Conservation (phyloP, 2,888 invertebrate species). For the Charanyca ferruginea region DNA sequence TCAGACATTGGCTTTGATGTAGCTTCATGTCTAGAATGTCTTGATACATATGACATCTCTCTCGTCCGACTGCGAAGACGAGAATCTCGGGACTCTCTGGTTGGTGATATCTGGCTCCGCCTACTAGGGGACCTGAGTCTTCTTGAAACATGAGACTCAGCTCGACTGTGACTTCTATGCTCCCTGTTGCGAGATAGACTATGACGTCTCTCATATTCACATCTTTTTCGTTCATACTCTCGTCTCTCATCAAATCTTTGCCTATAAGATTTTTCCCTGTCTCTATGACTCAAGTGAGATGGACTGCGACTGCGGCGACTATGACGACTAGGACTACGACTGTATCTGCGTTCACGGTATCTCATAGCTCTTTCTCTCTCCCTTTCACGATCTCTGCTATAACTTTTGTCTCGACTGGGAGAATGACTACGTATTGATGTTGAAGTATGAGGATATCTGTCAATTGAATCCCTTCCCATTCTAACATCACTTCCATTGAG, state of each 20-base stretch:
- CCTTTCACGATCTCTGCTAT: constrained; percentile 59
- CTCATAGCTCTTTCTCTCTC: constrained; percentile 60
- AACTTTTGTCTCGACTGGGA: constrained; percentile 62
- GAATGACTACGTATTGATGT: constrained; percentile 66
- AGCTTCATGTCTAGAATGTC: constrained; percentile 64
- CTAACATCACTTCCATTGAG: constrained; percentile 23
- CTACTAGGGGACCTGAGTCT: constrained; percentile 74
- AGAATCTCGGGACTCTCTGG: constrained; percentile 66
- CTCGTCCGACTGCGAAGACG: constrained; percentile 65
- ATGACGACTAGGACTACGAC: constrained; percentile 72
- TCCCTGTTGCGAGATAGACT: constrained; percentile 72
- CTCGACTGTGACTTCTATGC: constrained; percentile 70
- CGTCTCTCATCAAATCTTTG: constrained; percentile 63
- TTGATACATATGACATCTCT: constrained; percentile 69
- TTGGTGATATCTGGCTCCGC: constrained; percentile 59
- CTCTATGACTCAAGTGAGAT: constrained; percentile 69
- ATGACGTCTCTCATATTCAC: constrained; percentile 73
- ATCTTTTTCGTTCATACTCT: constrained; percentile 75
- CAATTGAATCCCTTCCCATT: constrained; percentile 31
- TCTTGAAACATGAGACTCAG: constrained; percentile 65
- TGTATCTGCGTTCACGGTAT: constrained; percentile 64
- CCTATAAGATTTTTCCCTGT: constrained; percentile 63
- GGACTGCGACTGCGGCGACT: constrained; percentile 62
- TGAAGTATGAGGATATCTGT: constrained; percentile 42
- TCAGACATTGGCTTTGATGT: constrained; percentile 78